Percentiles rank a stretch among this genome's conserved stretches.
Conservation (phyloP, 2,888 invertebrate genomes). For the Drosophila anomelani region DNA sequence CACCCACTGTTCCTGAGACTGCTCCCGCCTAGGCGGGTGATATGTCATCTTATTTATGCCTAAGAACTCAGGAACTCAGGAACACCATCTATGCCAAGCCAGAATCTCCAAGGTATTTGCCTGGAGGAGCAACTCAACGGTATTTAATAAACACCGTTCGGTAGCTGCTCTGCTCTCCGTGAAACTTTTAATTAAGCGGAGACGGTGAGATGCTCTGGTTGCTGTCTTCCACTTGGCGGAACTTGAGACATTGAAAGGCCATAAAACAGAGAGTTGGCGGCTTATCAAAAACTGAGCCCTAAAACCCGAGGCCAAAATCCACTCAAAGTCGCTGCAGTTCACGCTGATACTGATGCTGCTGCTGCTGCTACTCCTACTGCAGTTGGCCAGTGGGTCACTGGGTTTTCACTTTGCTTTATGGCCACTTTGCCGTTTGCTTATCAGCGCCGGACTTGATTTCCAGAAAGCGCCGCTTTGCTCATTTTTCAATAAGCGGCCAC, state of each 20-base stretch:
- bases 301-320: slow-evolving; percentile 16
- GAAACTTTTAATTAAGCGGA: slow-evolving; percentile 75
- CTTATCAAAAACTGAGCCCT: slow-evolving; percentile 58
- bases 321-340: slow-evolving; percentile 10
- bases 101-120: slow-evolving; percentile 38
- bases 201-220: slow-evolving; percentile 28
- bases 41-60: slow-evolving; percentile 52
- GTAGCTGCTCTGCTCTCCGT: slow-evolving; percentile 41
- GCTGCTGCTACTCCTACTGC: slow-evolving; percentile 15
- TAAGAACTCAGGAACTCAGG: slow-evolving; percentile 19
- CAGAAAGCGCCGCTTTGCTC: slow-evolving; percentile 66
- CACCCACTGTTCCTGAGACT: slow-evolving; percentile 20
- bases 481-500: slow-evolving; percentile 70
- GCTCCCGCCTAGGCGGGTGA: slow-evolving; percentile 39
- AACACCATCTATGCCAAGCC: neutral
- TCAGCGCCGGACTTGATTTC: slow-evolving; percentile 72
- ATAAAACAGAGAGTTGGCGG: slow-evolving; percentile 54
- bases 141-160: slow-evolving; percentile 72
- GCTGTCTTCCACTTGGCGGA: slow-evolving; percentile 41
- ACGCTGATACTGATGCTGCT: neutral
- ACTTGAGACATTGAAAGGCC: slow-evolving; percentile 50
- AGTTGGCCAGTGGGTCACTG: slow-evolving; percentile 69
- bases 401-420: slow-evolving; percentile 76
- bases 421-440: slow-evolving; percentile 64
- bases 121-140: slow-evolving; percentile 51